phyloP scores from a whole-genome alignment of 2,888 invertebrate genomes.

The Ochropleura leucogaster region DNA sequence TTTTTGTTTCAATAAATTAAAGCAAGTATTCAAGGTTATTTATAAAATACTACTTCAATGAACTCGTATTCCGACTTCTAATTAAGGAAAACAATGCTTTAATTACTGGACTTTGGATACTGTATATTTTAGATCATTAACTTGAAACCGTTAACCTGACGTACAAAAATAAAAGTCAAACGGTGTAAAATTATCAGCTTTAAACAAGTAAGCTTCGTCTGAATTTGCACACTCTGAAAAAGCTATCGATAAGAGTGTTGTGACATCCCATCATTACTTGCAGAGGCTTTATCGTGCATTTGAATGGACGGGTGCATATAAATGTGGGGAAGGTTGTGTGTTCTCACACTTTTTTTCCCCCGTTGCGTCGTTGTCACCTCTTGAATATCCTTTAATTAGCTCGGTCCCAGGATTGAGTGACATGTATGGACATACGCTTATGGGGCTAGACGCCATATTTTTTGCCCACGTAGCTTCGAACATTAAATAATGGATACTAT shows the following conservation, averaged over 20 bases:
- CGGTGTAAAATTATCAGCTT: not conserved
- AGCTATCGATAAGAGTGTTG: conserved; percentile 22
- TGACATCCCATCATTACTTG: conserved; percentile 37
- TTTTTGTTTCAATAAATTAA: conserved; percentile 17
- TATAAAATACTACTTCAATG: conserved; percentile 16
- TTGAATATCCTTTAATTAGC: conserved; percentile 58
- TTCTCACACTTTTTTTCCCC: conserved; percentile 46
- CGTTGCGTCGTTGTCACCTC: conserved; percentile 26
- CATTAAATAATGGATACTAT: conserved; percentile 15
- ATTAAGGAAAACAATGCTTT: conserved; percentile 39
- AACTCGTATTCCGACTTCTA: conserved; percentile 18
- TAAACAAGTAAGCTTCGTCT: not conserved
- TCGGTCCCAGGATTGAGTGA: conserved; percentile 23
- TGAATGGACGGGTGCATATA: conserved; percentile 4
- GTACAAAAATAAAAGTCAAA: not conserved
- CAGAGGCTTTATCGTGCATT: conserved; percentile 5
- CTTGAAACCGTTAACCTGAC: conserved; percentile 18
- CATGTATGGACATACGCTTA: conserved; percentile 23
- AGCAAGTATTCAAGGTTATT: conserved; percentile 41
- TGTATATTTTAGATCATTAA: conserved; percentile 27
- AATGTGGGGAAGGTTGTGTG: not conserved
- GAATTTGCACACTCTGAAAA: not conserved
- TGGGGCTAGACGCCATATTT: conserved; percentile 9
- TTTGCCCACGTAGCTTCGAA: conserved; percentile 14
- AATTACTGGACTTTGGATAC: conserved; percentile 32